These are phyloP conservation scores for Cossypha niveicapilla DNA, from an alignment of 2,797 vertebrate genomes.

Conservation along the genomic window DNA sequence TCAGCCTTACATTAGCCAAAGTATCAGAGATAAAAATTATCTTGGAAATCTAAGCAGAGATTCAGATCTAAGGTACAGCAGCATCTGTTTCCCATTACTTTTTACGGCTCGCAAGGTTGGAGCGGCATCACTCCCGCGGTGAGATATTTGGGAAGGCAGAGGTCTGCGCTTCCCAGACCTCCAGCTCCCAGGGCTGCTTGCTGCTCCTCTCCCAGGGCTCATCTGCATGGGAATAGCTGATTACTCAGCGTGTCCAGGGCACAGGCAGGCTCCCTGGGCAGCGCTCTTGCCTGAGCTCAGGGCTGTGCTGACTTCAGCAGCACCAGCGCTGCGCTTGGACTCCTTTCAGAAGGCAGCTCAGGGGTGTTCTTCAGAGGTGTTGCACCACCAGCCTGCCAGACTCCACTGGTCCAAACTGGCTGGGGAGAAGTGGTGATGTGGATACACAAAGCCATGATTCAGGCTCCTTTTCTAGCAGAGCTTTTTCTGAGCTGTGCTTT, in stretches of 20 bases:
- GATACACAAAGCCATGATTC: background rate
- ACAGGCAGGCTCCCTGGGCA: background rate
- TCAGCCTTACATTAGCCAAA: slow-evolving; percentile 16
- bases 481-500: background rate
- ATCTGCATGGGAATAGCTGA: slow-evolving; percentile 47
- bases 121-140: slow-evolving; percentile 40
- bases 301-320: background rate
- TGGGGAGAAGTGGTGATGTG: fast-evolving
- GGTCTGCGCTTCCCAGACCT: slow-evolving; percentile 42
- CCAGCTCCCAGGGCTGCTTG: background rate
- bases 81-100: slow-evolving; percentile 70
- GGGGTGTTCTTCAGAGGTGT: background rate
- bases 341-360: background rate
- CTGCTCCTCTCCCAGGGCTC: slow-evolving; percentile 14
- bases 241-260: background rate
- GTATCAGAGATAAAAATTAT: slow-evolving; percentile 37
- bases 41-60: slow-evolving; percentile 64
- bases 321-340: background rate
- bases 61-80: slow-evolving; percentile 62
- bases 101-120: slow-evolving; percentile 58
- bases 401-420: background rate
- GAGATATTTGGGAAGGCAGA: slow-evolving; percentile 25
- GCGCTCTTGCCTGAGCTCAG: background rate
- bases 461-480: background rate
- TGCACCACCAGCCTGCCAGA: background rate